phyloP scores from a whole-genome alignment of 2,113 vertebrate genomes.

The Platichthys flesus region DNA sequence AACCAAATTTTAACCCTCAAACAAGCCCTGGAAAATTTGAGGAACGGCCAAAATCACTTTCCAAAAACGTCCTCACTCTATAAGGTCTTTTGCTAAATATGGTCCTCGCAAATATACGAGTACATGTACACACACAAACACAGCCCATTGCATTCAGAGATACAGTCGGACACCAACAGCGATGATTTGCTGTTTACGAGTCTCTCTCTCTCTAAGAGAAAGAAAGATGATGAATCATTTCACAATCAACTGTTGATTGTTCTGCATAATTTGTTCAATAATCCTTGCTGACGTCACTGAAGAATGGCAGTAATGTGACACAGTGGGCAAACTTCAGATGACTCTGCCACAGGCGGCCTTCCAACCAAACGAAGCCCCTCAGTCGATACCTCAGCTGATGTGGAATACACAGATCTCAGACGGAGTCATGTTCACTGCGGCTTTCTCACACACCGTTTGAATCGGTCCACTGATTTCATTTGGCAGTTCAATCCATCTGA shows the following conservation, averaged over 20 bases:
- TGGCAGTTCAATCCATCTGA: slow-evolving; percentile 47
- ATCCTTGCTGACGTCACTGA: slow-evolving; percentile 40
- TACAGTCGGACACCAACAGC: neutral
- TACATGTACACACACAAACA: neutral
- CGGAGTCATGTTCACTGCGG: slow-evolving; percentile 9
- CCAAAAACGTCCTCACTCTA: too few species aligned
- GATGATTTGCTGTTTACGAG: slow-evolving; percentile 41
- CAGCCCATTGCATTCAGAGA: neutral
- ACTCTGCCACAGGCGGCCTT: slow-evolving; percentile 24
- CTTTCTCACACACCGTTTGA: slow-evolving; percentile 41
- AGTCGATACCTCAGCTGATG: slow-evolving; percentile 28
- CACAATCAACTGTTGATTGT: slow-evolving; percentile 57
- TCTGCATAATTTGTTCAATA: slow-evolving; percentile 52
- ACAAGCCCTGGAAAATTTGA: too few species aligned
- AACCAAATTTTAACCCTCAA: too few species aligned
- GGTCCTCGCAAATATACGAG: too few species aligned
- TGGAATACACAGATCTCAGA: slow-evolving; percentile 54
- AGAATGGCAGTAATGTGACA: slow-evolving; percentile 40
- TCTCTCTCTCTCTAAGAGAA: neutral
- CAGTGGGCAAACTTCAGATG: slow-evolving; percentile 50
- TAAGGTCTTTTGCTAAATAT: too few species aligned
- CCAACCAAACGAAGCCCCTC: slow-evolving; percentile 30
- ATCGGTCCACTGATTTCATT: slow-evolving; percentile 67
- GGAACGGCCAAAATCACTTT: too few species aligned
- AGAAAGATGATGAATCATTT: slow-evolving; percentile 13